Evolutionary conservation across 2,797 vertebrate species (phyloP).

Genomic region (Eleutherodactylus coqui): DNA sequence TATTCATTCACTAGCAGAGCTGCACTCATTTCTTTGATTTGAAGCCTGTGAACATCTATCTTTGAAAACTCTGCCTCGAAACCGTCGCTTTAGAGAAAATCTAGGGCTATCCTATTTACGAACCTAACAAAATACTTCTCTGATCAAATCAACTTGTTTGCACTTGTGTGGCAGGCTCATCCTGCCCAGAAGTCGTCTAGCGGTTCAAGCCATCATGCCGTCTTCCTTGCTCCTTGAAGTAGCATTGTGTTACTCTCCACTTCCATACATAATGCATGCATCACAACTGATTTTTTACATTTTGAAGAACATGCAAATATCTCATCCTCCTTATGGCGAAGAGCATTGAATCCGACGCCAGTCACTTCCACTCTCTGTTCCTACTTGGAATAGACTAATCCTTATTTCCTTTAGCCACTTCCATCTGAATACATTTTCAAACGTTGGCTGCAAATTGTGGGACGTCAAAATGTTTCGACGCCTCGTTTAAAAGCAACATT

Average conservation of each 20-base stretch:
- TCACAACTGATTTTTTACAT: slow-evolving; percentile 53
- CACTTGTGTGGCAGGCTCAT: background rate
- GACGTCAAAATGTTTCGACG: background rate
- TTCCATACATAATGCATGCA: slow-evolving; percentile 55
- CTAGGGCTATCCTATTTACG: background rate
- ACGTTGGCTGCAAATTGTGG: slow-evolving; percentile 27
- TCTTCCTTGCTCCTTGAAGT: slow-evolving; percentile 22
- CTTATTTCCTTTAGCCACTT: slow-evolving; percentile 28
- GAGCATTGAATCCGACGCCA: slow-evolving; percentile 55
- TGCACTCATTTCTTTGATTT: background rate
- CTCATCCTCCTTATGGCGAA: slow-evolving; percentile 17
- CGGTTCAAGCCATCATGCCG: background rate
- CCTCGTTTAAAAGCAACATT: slow-evolving; percentile 29
- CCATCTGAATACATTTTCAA: slow-evolving; percentile 44
- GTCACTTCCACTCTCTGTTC: slow-evolving; percentile 46
- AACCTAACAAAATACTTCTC: slow-evolving; percentile 24
- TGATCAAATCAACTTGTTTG: slow-evolving; percentile 8
- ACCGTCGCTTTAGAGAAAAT: background rate
- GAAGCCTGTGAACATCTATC: background rate
- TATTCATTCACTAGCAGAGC: background rate
- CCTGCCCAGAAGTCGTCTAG: background rate
- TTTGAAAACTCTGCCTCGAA: background rate
- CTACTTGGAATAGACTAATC: slow-evolving; percentile 45
- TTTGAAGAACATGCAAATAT: slow-evolving; percentile 60
- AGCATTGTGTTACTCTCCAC: background rate